Evolutionary conservation across 2,113 vertebrate genomes (phyloP), one percentile per base, ranked within the genome.

Genomic region (Alosa alosa): DNA sequence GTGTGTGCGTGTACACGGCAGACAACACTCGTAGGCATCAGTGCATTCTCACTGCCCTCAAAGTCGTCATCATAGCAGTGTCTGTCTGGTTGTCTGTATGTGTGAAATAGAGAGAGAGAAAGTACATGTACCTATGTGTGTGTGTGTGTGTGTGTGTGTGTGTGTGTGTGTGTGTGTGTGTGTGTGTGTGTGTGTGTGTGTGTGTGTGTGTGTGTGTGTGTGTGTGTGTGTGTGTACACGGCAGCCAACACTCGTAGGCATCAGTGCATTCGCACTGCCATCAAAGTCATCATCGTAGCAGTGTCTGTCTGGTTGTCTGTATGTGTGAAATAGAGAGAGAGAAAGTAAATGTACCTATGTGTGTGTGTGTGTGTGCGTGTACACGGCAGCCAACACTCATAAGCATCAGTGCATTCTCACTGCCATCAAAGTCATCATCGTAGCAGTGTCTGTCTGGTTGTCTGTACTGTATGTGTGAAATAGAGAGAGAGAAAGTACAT

Each of bases 201-300:
- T 64, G 60, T 25, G 9, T 60, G 55, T 31, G 31, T 31, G 85
- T 10, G 6, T 89, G 55, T 22, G 55, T 60, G 47, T 86, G 86
- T 84, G 82, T 49, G 31, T 91, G 84, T 90, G 86, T 88, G 86
- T 87, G 85, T 83, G 84, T 83, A 52, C 22, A 31, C 31, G 31
- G 31, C 31, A 31, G 31, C 31, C 31, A 31, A 31, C 31, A 31
- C 31, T 31, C 1, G 31, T 31, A 31, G 31, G 45, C 57, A 50
- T 83, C 20, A 78, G 82, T 55, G 84, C 78, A 72, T 82, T 20
- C 83, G 22, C 31, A 31, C 31, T 31, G 31, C 31, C 31, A 31
- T 31, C 31, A 31, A 31, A 31, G 50, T 8, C 50, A 3, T 11
- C 31, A 31, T 60, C 18, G 55, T 60, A 60, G 55, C 55, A 5